Evolutionary conservation across 2,888 invertebrate species (phyloP), one percentile per base, ranked within the genome.

Genomic region (Aleiodes testaceus): DNA sequence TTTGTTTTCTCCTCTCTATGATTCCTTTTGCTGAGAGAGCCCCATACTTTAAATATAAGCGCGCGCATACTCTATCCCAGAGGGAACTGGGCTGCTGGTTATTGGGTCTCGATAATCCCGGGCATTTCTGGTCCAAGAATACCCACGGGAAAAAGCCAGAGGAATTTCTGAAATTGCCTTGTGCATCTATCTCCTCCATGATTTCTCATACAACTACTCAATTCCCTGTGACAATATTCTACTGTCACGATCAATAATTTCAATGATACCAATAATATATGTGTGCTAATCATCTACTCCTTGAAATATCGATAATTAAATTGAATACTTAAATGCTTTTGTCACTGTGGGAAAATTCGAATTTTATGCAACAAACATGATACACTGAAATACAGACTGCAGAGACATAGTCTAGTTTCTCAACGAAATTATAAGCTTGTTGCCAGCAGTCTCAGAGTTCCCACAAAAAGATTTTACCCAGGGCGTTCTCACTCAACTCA

Each of bases 61-160:
- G 59, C 44, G 49, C 50, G 61, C 61, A 50, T 20, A 61, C 53
- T 44, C 49, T 30, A 36, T 45, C 16, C 11, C 22, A 49, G 71
- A 22, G 61, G 63, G 52, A 71, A 47, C 52, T 30, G 42, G 52
- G 26, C 26, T 30, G 26, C 26, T 30, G 42, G 71, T 61, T 70
- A 71, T 66, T 71, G 66, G 66, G 61, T 66, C 52, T 71, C 61
- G 44, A 71, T 67, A 66, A 71, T 71, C 71, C 61, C 66, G 50
- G 66, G 71, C 42, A 63, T 66, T 50, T 49, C 44, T 49, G 66
- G 66, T 53, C 53, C 53, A 66, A 63, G 66, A 71, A 71, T 66
- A 22, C 71, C 59, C 71, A 52, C 26, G 66, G 63, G 66, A 71
- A 36, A 49, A 12, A 26, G 30, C 9, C 1, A 3, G 65, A 71